Evolutionary conservation across 2,888 invertebrate genomes (phyloP).

Genomic region (Julus scandinavius): DNA sequence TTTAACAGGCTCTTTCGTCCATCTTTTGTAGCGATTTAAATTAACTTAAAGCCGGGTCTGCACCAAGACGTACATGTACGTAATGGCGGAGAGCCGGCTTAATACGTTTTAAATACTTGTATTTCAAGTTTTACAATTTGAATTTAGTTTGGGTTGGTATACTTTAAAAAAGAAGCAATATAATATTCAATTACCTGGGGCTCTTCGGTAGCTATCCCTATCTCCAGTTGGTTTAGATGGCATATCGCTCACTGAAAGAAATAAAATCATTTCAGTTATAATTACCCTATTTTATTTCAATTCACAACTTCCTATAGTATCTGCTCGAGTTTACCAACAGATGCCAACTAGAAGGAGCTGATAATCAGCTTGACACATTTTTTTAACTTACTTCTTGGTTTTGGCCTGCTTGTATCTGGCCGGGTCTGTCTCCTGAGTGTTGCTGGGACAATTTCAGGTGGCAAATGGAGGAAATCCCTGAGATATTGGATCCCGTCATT

Average conservation of each 20-base stretch:
- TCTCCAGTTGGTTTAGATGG: constrained; percentile 53
- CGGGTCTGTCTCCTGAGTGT: constrained; percentile 93
- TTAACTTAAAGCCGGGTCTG: too few relatives aligned
- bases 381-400: constrained; percentile 67
- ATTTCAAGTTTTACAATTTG: too few relatives aligned
- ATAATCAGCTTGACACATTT: neutral
- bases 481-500: constrained; percentile 98
- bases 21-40: too few relatives aligned
- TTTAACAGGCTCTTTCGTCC: neutral
- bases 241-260: constrained; percentile 57
- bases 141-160: too few relatives aligned
- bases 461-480: constrained; percentile 93
- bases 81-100: too few relatives aligned
- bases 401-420: constrained; percentile 84
- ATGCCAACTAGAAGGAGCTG: neutral
- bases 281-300: neutral
- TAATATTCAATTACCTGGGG: constrained; percentile 49
- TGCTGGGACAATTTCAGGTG: constrained; percentile 98
- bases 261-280: constrained; percentile 58
- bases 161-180: neutral
- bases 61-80: too few relatives aligned
- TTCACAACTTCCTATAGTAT: neutral
- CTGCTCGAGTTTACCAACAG: too few relatives aligned
- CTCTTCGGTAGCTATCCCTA: constrained; percentile 55
- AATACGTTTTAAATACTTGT: too few relatives aligned